Evolutionary conservation across 1,140 invertebrate species (phyloP), one percentile per base, ranked within the genome.

Genomic region (Dufourea novaeangliae): DNA sequence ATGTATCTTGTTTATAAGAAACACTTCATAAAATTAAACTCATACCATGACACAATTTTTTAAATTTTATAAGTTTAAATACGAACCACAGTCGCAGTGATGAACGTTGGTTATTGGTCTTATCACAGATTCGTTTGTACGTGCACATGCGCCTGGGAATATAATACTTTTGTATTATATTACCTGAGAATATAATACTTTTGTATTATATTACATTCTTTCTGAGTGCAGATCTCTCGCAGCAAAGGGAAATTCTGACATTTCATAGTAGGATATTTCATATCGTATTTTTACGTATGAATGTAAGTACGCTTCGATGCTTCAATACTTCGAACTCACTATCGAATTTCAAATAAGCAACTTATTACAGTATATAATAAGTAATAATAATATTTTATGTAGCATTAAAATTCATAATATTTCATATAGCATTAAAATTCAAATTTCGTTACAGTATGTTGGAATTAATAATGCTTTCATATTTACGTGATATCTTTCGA

Each of bases 221-320:
- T 67, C 54, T n/a, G 62, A 22, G 56, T 41, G 25, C 37, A 56
- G 34, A 54, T 67, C 37, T 67, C 37, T 67, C 62, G 6, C 62
- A 56, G 37, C 50, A 74, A 74, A 67, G 62, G 32, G 62, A 44
- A n/a, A 66, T 54, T 67, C 72, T 44, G 37, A 34, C 62, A 5
- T 67, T 67, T 41, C 72, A 0, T 56, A 34, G 27, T n/a, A 34
- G 22, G 50, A 52, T 41, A 66, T 67, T 37, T 67, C 66, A 67
- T 32, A 74, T 74, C 72, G 14, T 56, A 6, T 14, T 67, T 20
- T 41, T 64, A 39, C 34, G 46, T 64, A 56, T 20, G 50, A 66
- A 41, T 32, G 71, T 66, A 74, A 64, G 25, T 41, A 74, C 66
- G 17, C 20, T 52, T 56, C 50, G n/a, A 29, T 66, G n/a, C n/a